Base-by-base conservation (phyloP, 2,888 invertebrate species). In the Drosophila monieri region DNA sequence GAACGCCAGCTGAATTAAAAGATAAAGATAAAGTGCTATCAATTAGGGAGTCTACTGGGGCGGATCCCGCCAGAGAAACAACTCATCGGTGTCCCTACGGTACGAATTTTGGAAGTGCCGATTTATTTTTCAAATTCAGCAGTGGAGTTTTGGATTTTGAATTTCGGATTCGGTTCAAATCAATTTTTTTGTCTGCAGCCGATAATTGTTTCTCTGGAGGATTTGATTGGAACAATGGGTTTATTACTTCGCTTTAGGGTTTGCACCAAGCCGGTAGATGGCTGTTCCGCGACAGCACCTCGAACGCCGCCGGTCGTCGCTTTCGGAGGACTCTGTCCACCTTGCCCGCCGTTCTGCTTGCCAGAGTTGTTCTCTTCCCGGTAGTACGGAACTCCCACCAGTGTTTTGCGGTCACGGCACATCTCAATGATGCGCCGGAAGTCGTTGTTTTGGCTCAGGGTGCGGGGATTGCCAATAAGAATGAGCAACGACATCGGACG, bases 401-500 rank as follows among this genome's bases (percentile, higher is more conserved):
- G 60, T 4, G 81, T 80, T 6, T 78, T 81, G 18, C 81, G 77
- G 25, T 69, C 60, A 3, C 73, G 73, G 32, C 90, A 90, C 61
- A 78, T 76, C 21, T 89, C 73, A 21, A 90, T 88, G 10, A 90
- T 81, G 12, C 69, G 64, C 27, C 76, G 78, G 60, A 89, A 90
- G 51, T 88, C 80, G 5, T 69, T 21, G 61, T 91, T 90, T 37
- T 73, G 74, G 48, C 90, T 86, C 0, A 93, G 77, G 2, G 92
- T 85, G 4, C 74, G 61, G 0, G 92, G 91, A 85, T 93, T 91
- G 5, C 93, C 93, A 61, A 94, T 88, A 8, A 95, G 90, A 47
- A 95, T 93, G 14, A 95, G 90, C 43, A 95, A 89, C 1, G 93
- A 91, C 86, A 93, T 93, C 1, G 95, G 94, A 41, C 95, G 90